Evolutionary conservation across 1,140 invertebrate species (phyloP).

Genomic region (Drosophila busckii): DNA sequence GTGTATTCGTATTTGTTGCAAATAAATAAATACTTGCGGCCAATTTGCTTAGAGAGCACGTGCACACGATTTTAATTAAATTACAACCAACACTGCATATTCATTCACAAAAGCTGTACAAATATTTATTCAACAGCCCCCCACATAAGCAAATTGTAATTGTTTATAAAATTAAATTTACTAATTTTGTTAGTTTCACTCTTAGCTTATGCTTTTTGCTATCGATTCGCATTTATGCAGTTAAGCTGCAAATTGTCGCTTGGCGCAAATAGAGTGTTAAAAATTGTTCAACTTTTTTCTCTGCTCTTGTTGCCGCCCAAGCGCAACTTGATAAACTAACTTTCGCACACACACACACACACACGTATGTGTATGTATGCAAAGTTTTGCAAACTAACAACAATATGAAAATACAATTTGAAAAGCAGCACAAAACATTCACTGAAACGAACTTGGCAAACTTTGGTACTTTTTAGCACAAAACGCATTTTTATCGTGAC

Average conservation of each 20-base stretch:
- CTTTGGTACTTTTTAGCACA: conserved; percentile 27
- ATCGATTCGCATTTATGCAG: not conserved
- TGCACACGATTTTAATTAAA: no score
- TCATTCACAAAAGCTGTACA: no score
- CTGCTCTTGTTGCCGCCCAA: conserved; percentile 37
- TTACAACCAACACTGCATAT: no score
- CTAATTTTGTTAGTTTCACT: no score
- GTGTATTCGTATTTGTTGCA: no score
- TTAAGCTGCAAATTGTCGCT: conserved; percentile 16
- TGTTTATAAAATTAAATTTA: no score
- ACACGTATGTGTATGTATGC: not conserved
- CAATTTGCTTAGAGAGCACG: no score
- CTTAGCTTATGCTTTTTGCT: not conserved
- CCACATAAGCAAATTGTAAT: no score
- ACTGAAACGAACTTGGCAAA: conserved; percentile 42
- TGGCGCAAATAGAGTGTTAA: conserved; percentile 43
- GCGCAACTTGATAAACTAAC: conserved; percentile 52
- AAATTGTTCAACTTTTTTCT: conserved; percentile 50
- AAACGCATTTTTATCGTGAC: conserved; percentile 28
- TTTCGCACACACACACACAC: conserved; percentile 11
- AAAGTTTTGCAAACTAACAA: conserved; percentile 45
- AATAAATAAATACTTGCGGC: no score
- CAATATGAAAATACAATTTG: conserved; percentile 55
- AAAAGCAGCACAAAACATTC: conserved; percentile 20
- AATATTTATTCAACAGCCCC: no score